Base-by-base conservation (phyloP, 2,888 invertebrate genomes). In the Calephelis perditalis region DNA sequence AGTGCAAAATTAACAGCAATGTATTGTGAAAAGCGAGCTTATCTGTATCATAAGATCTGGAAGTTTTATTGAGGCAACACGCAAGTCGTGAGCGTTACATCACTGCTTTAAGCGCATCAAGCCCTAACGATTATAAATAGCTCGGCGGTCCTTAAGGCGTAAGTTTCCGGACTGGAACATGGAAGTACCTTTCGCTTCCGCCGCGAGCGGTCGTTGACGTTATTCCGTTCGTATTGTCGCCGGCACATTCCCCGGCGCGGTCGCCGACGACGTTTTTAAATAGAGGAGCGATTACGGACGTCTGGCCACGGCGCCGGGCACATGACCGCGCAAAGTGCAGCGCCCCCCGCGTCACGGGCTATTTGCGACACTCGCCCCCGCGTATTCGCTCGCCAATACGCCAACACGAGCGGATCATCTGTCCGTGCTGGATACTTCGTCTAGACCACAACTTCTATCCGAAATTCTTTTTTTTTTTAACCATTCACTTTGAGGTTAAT, bases 271-370 rank as follows among this genome's bases (percentile, higher is more conserved):
- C 84, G 84, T 84, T 88, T 86, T 86, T 88, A 88, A 88, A 87
- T 88, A 88, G 87, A 87, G 84, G 82, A 78, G 76, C 86, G 85
- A 86, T 85, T 86, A 86, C 82, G 81, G 82, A 77, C 85, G 86
- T 86, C 86, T 86, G 86, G 84, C 79, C 74, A 71, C 83, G 83
- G 82, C 83, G 83, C 83, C 84, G 83, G 84, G 84, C 84, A 78
- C 79, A 82, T 82, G 86, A 84, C 86, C 87, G 87, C 86, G 83
- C 86, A 84, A 84, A 87, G 86, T 87, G 88, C 88, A 87, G 85
- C 87, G 86, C 79, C 82, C 86, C 84, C 77, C 81, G 84, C 86
- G 86, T 86, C 87, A 85, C 85, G 85, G 86, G 84, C 86, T 87
- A 87, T 87, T 87, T 86, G 84, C 84, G 85, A 82, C 81, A 73